Percentiles rank a stretch among this genome's conserved stretches.
These are phyloP conservation scores for Zaprionus gabonicus DNA, from an alignment of 1,140 invertebrate species.

Conservation along the genomic window DNA sequence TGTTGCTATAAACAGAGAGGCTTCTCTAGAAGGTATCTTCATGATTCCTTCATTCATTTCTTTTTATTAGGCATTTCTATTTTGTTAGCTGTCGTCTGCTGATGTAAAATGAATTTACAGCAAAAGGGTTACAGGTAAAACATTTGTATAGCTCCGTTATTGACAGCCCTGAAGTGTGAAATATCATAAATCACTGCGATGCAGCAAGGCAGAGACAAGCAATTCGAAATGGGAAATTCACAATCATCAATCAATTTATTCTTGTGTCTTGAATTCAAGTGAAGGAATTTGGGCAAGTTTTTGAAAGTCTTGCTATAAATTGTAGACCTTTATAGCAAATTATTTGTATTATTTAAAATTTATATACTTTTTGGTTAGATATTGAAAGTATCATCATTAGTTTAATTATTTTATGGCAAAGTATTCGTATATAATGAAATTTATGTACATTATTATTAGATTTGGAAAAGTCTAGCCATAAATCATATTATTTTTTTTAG, in stretches of 20 bases:
- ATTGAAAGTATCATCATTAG: no score
- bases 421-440: not conserved
- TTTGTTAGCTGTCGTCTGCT: slow-evolving; percentile 28
- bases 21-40: no score
- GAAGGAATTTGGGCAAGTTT: no score
- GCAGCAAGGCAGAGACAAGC: not conserved
- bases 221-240: not conserved
- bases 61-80: not conserved
- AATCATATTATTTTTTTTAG: not conserved
- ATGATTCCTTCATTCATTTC: not conserved
- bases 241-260: slow-evolving; percentile 1
- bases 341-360: not conserved
- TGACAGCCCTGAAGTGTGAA: slow-evolving; percentile 48
- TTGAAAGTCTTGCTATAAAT: no score
- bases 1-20: not conserved
- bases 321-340: not conserved
- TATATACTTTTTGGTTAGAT: no score
- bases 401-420: not conserved
- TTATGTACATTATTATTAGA: no score
- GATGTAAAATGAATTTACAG: slow-evolving; percentile 53
- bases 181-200: slow-evolving; percentile 11
- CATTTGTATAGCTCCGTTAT: slow-evolving; percentile 53
- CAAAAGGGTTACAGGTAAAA: slow-evolving; percentile 27
- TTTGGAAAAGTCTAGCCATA: no score
- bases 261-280: no score